A percentile compares a stretch with the other conserved stretches of the same genome.
These are phyloP conservation scores for Pangasianodon hypophthalmus DNA, from an alignment of 2,113 vertebrate species.

Conservation along the genomic window DNA sequence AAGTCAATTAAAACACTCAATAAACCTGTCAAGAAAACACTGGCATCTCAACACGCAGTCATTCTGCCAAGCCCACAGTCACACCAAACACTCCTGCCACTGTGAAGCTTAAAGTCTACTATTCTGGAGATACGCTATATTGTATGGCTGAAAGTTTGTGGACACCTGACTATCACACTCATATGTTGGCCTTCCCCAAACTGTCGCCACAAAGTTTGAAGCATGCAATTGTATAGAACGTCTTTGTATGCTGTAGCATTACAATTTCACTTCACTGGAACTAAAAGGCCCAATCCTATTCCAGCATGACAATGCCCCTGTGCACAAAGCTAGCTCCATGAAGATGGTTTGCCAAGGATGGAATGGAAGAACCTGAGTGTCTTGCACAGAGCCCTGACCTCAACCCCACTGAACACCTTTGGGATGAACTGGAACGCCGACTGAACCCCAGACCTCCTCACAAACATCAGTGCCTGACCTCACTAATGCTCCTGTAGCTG, in stretches of 20 bases:
- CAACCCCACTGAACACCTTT: background rate
- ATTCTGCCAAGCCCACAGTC: background rate
- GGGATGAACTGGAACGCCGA: no score
- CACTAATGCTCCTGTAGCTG: background rate
- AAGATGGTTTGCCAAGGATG: background rate
- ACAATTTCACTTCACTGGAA: background rate
- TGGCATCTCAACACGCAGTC: background rate
- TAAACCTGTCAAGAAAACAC: background rate
- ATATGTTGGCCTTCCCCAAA: background rate
- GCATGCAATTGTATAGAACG: background rate
- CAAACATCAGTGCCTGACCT: background rate
- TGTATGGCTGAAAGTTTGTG: background rate
- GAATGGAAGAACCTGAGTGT: background rate
- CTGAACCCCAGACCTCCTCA: background rate
- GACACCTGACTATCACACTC: background rate
- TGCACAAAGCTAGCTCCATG: background rate
- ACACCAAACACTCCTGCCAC: background rate
- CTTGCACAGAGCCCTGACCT: background rate
- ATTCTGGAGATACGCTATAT: background rate
- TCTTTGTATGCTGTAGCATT: background rate
- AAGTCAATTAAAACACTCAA: conserved; percentile 3
- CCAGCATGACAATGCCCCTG: background rate
- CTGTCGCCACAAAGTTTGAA: background rate
- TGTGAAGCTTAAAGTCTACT: background rate
- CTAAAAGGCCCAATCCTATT: background rate